Conservation (phyloP, 2,113 vertebrate genomes). For the Tyrannus savana region DNA sequence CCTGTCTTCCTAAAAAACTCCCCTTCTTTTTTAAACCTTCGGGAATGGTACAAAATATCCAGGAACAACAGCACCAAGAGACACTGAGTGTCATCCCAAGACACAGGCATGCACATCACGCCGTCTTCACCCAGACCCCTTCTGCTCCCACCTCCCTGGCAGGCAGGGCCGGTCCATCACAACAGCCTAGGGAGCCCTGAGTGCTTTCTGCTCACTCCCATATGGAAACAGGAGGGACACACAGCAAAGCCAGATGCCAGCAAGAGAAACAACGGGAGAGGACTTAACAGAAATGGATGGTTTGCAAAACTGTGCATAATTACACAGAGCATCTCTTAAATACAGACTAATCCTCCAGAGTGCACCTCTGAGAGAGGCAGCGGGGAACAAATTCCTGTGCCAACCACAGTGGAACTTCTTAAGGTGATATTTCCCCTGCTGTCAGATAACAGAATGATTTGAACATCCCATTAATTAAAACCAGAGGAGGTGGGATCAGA, state of each 20-base stretch:
- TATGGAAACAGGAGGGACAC: not conserved
- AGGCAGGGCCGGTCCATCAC: not conserved
- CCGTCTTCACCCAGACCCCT: not conserved
- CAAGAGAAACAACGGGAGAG: not conserved
- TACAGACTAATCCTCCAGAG: not conserved
- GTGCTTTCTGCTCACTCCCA: fast-evolving
- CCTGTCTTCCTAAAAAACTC: not conserved
- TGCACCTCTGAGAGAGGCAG: not conserved
- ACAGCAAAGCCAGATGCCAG: not conserved
- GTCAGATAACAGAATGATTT: not conserved
- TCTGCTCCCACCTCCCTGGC: not conserved
- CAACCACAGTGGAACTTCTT: not conserved
- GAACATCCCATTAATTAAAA: not conserved
- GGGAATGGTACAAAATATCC: not conserved
- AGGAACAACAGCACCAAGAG: not conserved
- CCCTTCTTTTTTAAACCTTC: not conserved
- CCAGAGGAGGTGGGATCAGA: not conserved
- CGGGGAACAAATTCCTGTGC: not conserved
- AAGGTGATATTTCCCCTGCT: not conserved
- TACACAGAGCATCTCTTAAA: not conserved
- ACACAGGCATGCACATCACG: not conserved
- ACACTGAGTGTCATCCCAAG: not conserved
- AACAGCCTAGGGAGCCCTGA: not conserved
- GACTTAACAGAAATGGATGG: not conserved
- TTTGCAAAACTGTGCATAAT: not conserved